Conservation (phyloP, 2,797 vertebrate genomes). For the Helicolenus hilgendorfi region DNA sequence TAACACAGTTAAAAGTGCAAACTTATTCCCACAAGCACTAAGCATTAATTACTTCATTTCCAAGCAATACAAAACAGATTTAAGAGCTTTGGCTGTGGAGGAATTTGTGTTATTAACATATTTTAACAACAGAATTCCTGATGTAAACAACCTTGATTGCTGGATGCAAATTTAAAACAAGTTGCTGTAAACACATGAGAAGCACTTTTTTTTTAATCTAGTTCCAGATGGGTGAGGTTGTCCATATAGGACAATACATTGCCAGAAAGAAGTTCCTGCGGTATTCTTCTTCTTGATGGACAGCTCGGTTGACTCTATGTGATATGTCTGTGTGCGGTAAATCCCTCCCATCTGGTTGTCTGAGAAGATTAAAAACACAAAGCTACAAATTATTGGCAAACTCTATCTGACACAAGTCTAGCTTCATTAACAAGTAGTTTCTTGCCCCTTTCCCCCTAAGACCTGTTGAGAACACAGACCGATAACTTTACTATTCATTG, state of each 20-base stretch:
- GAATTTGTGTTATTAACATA: not conserved
- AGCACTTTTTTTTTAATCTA: not conserved
- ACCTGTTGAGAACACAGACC: slow-evolving; percentile 36
- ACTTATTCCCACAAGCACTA: not conserved
- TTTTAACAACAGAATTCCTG: not conserved
- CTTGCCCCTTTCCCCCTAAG: slow-evolving; percentile 18
- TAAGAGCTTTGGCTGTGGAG: not conserved
- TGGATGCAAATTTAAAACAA: not conserved
- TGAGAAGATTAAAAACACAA: slow-evolving; percentile 42
- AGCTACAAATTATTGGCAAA: slow-evolving; percentile 32
- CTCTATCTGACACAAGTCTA: slow-evolving; percentile 14
- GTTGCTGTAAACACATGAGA: not conserved
- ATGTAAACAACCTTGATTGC: not conserved
- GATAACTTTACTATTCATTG: slow-evolving; percentile 37
- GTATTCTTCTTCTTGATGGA: slow-evolving; percentile 29
- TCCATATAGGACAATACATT: not conserved
- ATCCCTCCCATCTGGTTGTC: slow-evolving; percentile 45
- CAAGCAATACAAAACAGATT: not conserved
- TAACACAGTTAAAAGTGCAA: not conserved
- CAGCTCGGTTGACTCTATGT: slow-evolving; percentile 5
- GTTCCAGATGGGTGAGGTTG: not conserved
- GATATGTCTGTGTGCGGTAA: slow-evolving; percentile 5
- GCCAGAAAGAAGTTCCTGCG: not conserved
- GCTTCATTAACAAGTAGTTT: slow-evolving; percentile 35
- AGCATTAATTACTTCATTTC: slow-evolving; percentile 13